phyloP scores from a whole-genome alignment of 2,888 invertebrate species.

The Pyrgus malvae region DNA sequence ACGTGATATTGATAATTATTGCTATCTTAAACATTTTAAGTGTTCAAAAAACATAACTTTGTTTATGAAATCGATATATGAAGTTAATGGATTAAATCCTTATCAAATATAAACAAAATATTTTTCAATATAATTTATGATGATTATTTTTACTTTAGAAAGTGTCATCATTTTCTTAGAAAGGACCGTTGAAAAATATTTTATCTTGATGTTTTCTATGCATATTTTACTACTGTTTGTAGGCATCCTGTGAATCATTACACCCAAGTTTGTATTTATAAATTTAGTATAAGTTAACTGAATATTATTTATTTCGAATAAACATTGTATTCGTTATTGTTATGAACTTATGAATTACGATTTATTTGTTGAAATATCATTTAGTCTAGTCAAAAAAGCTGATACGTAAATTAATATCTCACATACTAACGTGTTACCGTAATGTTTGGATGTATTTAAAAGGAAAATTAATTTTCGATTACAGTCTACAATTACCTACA shows the following conservation, averaged over 20 bases:
- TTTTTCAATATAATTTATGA: too few species aligned
- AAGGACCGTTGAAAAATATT: too few species aligned
- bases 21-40: too few species aligned
- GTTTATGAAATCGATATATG: too few species aligned
- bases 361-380: constrained; percentile 14
- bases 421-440: neutral
- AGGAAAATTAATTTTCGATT: neutral
- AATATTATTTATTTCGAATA: constrained; percentile 35
- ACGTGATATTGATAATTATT: too few species aligned
- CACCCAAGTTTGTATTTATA: neutral
- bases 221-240: too few species aligned
- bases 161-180: too few species aligned
- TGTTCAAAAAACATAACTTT: too few species aligned
- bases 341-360: constrained; percentile 12
- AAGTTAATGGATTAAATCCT: too few species aligned
- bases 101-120: too few species aligned
- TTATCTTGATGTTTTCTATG: too few species aligned
- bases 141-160: too few species aligned
- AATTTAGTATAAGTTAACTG: neutral
- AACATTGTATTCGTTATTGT: constrained; percentile 28
- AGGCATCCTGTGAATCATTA: neutral
- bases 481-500: neutral
- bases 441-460: neutral
- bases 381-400: constrained; percentile 25
- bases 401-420: constrained; percentile 1